Percentiles rank a stretch among this genome's conserved stretches.
Evolutionary conservation across 2,888 invertebrate species (phyloP).

Genomic region (Troglohyphantes excavatus): DNA sequence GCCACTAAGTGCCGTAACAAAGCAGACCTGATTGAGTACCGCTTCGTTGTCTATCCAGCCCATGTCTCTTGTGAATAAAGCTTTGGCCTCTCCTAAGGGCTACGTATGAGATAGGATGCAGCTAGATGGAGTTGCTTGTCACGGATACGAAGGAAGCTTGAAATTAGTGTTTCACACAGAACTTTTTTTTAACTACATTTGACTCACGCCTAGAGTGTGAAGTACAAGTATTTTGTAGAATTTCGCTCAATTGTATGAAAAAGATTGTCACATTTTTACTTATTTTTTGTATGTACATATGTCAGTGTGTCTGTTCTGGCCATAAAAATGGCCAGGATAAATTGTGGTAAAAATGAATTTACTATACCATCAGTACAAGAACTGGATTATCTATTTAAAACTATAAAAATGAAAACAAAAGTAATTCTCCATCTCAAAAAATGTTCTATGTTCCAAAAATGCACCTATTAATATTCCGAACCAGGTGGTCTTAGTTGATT

Average conservation of each 20-base stretch:
- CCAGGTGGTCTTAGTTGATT: conserved; percentile 74
- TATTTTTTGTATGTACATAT: conserved; percentile 78
- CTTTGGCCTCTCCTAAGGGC: conserved; percentile 68
- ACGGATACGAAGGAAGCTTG: conserved; percentile 60
- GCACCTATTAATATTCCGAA: conserved; percentile 65
- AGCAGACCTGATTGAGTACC: no score
- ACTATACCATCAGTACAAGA: conserved; percentile 77
- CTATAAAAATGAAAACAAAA: conserved; percentile 43
- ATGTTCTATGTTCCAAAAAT: conserved; percentile 48
- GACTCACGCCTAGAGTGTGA: conserved; percentile 69
- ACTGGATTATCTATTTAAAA: conserved; percentile 69
- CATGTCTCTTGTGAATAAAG: conserved; percentile 43
- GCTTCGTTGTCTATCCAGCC: conserved; percentile 54
- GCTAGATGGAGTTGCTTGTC: conserved; percentile 54
- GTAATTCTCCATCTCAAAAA: conserved; percentile 56
- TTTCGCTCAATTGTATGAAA: conserved; percentile 78
- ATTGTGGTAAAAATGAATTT: conserved; percentile 76
- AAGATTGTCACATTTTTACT: conserved; percentile 78
- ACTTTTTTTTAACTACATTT: conserved; percentile 67
- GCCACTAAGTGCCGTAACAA: no score
- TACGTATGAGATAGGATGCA: conserved; percentile 53
- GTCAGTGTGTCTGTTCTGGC: conserved; percentile 77
- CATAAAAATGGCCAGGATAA: conserved; percentile 66
- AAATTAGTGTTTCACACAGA: conserved; percentile 66
- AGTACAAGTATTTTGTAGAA: conserved; percentile 78